These are phyloP conservation scores for Panthera tigris DNA, from an alignment of 2,113 vertebrate genomes.

Conservation along the genomic window DNA sequence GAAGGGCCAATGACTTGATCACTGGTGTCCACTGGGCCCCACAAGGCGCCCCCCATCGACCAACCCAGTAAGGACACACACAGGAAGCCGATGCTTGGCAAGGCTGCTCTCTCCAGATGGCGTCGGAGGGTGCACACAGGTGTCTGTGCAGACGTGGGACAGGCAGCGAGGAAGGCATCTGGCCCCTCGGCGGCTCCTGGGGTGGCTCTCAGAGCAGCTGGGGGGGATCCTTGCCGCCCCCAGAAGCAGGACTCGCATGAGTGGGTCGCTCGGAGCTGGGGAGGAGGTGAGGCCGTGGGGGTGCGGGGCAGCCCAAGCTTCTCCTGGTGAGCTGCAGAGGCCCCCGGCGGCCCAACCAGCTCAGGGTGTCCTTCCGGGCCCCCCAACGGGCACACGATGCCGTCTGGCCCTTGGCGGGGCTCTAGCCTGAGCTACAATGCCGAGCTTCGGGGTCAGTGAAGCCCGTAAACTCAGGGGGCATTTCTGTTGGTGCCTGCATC, in stretches of 20 bases:
- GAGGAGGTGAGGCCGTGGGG: background rate
- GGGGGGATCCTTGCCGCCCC: background rate
- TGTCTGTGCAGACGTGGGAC: too few relatives aligned
- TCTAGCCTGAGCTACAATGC: rapidly evolving
- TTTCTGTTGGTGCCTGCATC: rapidly evolving
- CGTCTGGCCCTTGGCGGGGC: rapidly evolving
- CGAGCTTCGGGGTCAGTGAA: rapidly evolving
- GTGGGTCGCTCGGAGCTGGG: background rate
- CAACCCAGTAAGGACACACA: background rate
- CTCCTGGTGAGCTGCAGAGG: background rate
- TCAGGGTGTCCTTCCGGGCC: background rate
- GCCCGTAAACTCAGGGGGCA: background rate
- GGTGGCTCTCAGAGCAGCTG: background rate
- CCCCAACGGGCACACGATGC: background rate
- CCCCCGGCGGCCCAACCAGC: background rate
- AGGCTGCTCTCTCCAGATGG: background rate
- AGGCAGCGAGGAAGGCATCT: background rate
- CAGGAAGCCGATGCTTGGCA: rapidly evolving
- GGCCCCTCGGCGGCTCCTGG: background rate
- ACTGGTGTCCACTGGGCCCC: rapidly evolving
- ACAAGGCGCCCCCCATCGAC: background rate
- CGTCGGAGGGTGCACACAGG: rapidly evolving
- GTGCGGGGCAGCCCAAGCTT: background rate
- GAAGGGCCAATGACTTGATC: background rate
- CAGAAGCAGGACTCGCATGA: too few relatives aligned